phyloP scores from a whole-genome alignment of 2,888 invertebrate species.

The Cryptocephalus primarius region DNA sequence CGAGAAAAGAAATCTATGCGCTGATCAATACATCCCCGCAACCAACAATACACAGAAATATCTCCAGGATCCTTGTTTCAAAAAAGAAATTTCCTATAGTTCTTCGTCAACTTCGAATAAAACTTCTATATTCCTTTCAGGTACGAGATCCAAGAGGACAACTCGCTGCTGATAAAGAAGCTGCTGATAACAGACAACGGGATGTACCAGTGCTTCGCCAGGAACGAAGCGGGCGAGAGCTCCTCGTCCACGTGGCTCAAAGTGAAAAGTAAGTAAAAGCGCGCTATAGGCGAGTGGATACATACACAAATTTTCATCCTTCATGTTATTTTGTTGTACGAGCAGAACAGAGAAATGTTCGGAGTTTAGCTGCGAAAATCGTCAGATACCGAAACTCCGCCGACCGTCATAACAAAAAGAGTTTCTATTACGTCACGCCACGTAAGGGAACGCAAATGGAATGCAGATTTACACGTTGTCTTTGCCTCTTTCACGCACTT shows the following conservation, averaged over 20 bases:
- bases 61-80: no score
- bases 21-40: no score
- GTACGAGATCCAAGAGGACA: slow-evolving; percentile 70
- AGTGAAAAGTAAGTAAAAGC: slow-evolving; percentile 77
- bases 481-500: no score
- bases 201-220: slow-evolving; percentile 90
- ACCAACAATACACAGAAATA: no score
- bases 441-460: slow-evolving; percentile 25
- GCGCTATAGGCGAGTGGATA: no score
- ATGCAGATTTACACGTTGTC: no score
- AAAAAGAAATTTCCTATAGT: no score
- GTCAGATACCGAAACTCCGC: slow-evolving; percentile 30
- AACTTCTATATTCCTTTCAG: slow-evolving; percentile 37
- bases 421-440: slow-evolving; percentile 31
- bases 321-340: not conserved
- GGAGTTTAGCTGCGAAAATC: slow-evolving; percentile 30
- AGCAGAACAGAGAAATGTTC: slow-evolving; percentile 20
- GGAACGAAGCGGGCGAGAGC: slow-evolving; percentile 83
- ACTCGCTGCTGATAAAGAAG: slow-evolving; percentile 69
- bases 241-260: slow-evolving; percentile 85
- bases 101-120: no score
- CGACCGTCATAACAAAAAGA: slow-evolving; percentile 35
- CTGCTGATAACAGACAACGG: slow-evolving; percentile 79
- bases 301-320: not conserved
- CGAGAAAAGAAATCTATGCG: no score